These are phyloP conservation scores for Pangasius macronema DNA, from an alignment of 2,797 vertebrate species.

Conservation along the genomic window DNA sequence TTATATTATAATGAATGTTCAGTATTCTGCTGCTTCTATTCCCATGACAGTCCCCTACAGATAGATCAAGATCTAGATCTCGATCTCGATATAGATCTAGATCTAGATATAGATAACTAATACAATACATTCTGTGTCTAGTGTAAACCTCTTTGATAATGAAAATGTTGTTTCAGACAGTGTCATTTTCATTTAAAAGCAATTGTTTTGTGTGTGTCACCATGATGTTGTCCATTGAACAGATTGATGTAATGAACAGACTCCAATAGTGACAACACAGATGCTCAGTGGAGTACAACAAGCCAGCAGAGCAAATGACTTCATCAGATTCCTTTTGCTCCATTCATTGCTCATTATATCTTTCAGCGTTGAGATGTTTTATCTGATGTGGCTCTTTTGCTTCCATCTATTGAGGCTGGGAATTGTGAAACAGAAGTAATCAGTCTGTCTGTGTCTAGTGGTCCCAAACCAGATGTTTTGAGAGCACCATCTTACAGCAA, in stretches of 20 bases:
- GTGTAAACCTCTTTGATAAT: neutral
- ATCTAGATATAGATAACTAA: slow-evolving; percentile 9
- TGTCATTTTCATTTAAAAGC: slow-evolving; percentile 8
- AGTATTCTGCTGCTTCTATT: neutral
- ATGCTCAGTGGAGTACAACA: slow-evolving; percentile 43
- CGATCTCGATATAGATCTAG: slow-evolving; percentile 21
- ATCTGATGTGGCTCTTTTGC: slow-evolving; percentile 36
- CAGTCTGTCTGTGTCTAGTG: slow-evolving; percentile 23
- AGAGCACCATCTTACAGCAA: neutral
- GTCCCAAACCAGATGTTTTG: slow-evolving; percentile 41
- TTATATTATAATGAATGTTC: neutral
- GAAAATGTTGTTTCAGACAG: neutral
- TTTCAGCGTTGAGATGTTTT: slow-evolving; percentile 36
- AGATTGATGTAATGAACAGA: slow-evolving; percentile 34
- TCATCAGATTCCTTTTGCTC: slow-evolving; percentile 38
- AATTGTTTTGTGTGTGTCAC: slow-evolving; percentile 21
- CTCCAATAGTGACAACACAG: slow-evolving; percentile 44
- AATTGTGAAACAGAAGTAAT: slow-evolving; percentile 39
- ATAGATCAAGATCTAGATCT: slow-evolving; percentile 32
- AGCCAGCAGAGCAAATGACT: slow-evolving; percentile 42
- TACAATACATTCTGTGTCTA: slow-evolving; percentile 24
- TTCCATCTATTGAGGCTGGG: slow-evolving; percentile 37
- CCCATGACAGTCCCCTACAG: slow-evolving; percentile 19
- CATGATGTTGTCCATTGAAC: slow-evolving; percentile 30
- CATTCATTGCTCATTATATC: slow-evolving; percentile 34